Percentiles rank a stretch among this genome's conserved stretches.
Conservation (phyloP, 2,888 invertebrate genomes). For the Pyrrhosoma nymphula region DNA sequence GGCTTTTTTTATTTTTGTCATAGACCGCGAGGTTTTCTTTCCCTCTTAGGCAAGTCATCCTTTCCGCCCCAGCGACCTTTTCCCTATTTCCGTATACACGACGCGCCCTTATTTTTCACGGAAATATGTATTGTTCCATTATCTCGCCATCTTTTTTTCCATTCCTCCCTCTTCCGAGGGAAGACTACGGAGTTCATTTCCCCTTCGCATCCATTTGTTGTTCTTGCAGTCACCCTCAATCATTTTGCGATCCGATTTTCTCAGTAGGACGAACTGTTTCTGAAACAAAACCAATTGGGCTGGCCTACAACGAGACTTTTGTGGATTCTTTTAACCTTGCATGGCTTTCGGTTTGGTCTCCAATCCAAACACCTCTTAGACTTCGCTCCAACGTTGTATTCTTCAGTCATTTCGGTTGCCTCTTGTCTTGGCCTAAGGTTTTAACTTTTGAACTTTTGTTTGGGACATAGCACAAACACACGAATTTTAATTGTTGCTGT, state of each 20-base stretch:
- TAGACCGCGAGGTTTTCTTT: not conserved
- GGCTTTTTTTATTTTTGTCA: not conserved
- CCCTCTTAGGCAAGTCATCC: constrained; percentile 15
- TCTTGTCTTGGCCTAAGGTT: too few relatives aligned
- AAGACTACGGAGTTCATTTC: not conserved
- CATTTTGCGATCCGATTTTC: not conserved
- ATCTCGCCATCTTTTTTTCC: not conserved
- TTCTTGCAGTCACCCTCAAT: not conserved
- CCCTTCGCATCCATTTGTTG: not conserved
- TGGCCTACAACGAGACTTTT: not conserved
- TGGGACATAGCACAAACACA: too few relatives aligned
- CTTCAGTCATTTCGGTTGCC: too few relatives aligned
- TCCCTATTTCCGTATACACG: constrained; percentile 28
- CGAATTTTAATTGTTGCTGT: too few relatives aligned
- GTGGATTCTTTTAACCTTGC: not conserved
- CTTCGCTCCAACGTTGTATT: too few relatives aligned
- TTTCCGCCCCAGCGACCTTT: constrained; percentile 39
- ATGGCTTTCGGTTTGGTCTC: too few relatives aligned
- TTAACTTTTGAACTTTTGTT: too few relatives aligned
- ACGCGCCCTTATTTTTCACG: not conserved
- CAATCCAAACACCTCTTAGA: too few relatives aligned
- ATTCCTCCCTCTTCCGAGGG: not conserved
- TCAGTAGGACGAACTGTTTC: not conserved
- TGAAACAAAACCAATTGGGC: not conserved
- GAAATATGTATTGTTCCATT: not conserved